Percentiles rank a stretch among this genome's conserved stretches.
phyloP scores from a whole-genome alignment of 2,113 vertebrate species.

The Irena cyanogastra region DNA sequence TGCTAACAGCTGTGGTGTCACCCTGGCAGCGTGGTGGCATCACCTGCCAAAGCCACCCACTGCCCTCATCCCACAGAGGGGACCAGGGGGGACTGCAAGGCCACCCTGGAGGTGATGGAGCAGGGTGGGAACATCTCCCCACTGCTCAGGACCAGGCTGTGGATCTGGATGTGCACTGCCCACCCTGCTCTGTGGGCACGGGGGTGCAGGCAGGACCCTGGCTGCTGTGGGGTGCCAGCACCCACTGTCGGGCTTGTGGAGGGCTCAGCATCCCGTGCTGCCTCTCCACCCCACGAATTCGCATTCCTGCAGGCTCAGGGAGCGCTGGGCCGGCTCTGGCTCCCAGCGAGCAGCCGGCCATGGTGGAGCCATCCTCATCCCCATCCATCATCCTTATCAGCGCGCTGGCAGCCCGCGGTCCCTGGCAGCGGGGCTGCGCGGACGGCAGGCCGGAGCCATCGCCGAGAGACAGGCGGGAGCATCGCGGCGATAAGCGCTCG shows the following conservation, averaged over 20 bases:
- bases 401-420: constrained; percentile 75
- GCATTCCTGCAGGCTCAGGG: constrained; percentile 67
- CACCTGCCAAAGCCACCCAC: neutral
- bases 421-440: constrained; percentile 60
- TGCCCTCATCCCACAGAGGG: neutral
- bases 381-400: constrained; percentile 96
- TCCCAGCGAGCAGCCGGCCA: constrained; percentile 81
- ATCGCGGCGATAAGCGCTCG: constrained; percentile 67
- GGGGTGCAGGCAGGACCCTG: neutral
- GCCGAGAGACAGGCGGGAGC: constrained; percentile 55
- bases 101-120: neutral
- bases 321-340: constrained; percentile 69
- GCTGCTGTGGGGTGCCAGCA: constrained; percentile 14
- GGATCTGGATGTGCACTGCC: neutral
- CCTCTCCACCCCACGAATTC: neutral
- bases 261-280: neutral
- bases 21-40: neutral
- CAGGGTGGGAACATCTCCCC: neutral
- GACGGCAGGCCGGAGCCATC: constrained; percentile 48
- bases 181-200: neutral
- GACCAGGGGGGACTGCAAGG: neutral
- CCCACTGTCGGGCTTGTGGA: neutral
- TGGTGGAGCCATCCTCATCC: constrained; percentile 85
- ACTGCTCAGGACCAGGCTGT: fast-evolving
- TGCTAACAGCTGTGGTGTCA: neutral